Conservation (phyloP, 2,797 vertebrate genomes). For the Chelon auratus region DNA sequence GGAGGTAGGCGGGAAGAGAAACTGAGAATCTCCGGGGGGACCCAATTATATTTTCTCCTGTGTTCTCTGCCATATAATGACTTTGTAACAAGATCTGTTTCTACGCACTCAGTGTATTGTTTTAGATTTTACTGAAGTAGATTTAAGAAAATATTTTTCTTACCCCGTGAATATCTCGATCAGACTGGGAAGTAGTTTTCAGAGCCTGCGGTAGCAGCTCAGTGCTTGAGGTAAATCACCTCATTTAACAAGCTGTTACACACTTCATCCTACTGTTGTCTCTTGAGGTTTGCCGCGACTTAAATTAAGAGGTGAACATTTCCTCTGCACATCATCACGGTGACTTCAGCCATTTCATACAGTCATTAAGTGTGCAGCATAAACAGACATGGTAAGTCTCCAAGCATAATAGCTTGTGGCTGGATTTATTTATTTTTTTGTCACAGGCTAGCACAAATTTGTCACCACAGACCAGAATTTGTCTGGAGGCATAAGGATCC, state of each 20-base stretch:
- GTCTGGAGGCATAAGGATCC: constrained; percentile 37
- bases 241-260: constrained; percentile 18
- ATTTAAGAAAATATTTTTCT: constrained; percentile 13
- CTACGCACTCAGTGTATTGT: constrained; percentile 28
- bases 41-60: constrained; percentile 63
- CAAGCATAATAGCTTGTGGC: constrained; percentile 47
- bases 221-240: constrained; percentile 10
- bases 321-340: constrained; percentile 31
- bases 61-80: constrained; percentile 59
- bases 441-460: constrained; percentile 35
- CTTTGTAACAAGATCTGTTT: constrained; percentile 52
- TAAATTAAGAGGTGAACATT: constrained; percentile 20
- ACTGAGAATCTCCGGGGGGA: constrained; percentile 57
- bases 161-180: constrained; percentile 20
- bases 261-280: neutral
- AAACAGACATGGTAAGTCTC: constrained; percentile 36
- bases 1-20: constrained; percentile 54
- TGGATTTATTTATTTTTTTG: constrained; percentile 2
- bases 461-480: constrained; percentile 46
- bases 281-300: constrained; percentile 10
- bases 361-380: constrained; percentile 12
- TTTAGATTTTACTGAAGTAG: constrained; percentile 39
- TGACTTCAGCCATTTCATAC: constrained; percentile 24
- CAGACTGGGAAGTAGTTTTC: constrained; percentile 2
- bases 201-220: constrained; percentile 10